Evolutionary conservation across 2,797 vertebrate species (phyloP).

Genomic region (Poecile montanus): DNA sequence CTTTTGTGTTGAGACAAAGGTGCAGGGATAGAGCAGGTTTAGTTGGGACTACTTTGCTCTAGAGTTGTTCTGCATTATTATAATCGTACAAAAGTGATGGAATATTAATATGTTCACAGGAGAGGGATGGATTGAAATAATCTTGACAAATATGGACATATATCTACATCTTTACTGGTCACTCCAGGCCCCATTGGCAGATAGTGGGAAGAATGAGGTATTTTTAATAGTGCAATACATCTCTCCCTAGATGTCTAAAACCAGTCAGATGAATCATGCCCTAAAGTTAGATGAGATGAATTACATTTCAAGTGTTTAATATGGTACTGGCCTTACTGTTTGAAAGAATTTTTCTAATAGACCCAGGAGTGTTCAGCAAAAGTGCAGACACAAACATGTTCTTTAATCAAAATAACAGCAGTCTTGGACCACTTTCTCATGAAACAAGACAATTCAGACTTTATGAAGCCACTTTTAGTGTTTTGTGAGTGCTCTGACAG

Average conservation of each 20-base stretch:
- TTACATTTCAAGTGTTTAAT: constrained; percentile 52
- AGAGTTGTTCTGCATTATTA: not conserved
- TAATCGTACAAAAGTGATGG: not conserved
- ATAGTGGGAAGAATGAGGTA: constrained; percentile 42
- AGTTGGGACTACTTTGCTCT: not conserved
- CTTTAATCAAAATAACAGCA: constrained; percentile 14
- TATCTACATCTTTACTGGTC: constrained; percentile 15
- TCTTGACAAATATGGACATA: constrained; percentile 19
- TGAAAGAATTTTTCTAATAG: constrained; percentile 50
- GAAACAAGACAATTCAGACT: not conserved
- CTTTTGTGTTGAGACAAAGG: not conserved
- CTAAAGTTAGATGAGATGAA: constrained; percentile 51
- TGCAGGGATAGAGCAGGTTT: not conserved
- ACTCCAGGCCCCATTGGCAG: constrained; percentile 40
- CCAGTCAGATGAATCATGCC: constrained; percentile 31
- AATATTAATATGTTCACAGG: not conserved
- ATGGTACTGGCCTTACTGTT: constrained; percentile 41
- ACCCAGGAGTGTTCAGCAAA: not conserved
- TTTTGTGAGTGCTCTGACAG: not conserved
- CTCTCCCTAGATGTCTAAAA: constrained; percentile 39
- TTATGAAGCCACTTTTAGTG: not conserved
- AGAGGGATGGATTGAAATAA: not conserved
- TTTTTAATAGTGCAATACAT: constrained; percentile 56
- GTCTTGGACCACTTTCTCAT: not conserved
- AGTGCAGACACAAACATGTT: not conserved